Percentiles rank a stretch among this genome's conserved stretches.
Conservation (phyloP, 2,888 invertebrate species). For the Coleophora deauratella region DNA sequence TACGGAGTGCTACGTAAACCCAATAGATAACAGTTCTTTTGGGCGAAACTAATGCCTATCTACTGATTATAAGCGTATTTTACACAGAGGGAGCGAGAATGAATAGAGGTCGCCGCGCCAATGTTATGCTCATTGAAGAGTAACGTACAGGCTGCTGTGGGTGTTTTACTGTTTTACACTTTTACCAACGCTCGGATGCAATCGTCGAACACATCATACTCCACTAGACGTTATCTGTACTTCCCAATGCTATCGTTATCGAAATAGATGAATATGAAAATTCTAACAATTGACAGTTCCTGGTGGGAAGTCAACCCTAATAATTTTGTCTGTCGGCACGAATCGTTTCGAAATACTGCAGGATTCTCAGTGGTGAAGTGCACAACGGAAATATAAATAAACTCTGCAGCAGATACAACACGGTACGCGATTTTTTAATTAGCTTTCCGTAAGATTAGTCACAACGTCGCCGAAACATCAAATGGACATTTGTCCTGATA, state of each 20-base stretch:
- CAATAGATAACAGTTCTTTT: conserved; percentile 19
- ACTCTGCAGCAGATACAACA: conserved; percentile 34
- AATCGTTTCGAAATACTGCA: conserved; percentile 46
- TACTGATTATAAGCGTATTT: conserved; percentile 33
- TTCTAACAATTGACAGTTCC: conserved; percentile 65
- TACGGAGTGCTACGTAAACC: conserved; percentile 15
- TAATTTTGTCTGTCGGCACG: conserved; percentile 56
- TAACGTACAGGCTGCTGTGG: conserved; percentile 62
- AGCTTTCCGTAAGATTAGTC: conserved; percentile 58
- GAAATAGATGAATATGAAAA: conserved; percentile 49
- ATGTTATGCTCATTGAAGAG: conserved; percentile 72
- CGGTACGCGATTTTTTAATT: conserved; percentile 46
- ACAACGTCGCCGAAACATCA: conserved; percentile 75
- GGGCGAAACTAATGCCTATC: conserved; percentile 13
- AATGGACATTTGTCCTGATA: conserved; percentile 72
- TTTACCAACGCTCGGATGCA: conserved; percentile 38
- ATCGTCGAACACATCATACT: conserved; percentile 10
- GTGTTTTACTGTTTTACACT: conserved; percentile 43
- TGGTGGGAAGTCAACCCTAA: conserved; percentile 64
- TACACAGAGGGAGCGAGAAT: conserved; percentile 37
- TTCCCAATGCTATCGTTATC: conserved; percentile 24
- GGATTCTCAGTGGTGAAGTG: conserved; percentile 32
- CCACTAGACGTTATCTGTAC: conserved; percentile 17
- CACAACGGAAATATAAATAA: conserved; percentile 38
- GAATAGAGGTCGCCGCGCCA: conserved; percentile 64